A percentile compares a stretch with the other conserved stretches of the same genome.
Evolutionary conservation across 2,888 invertebrate genomes (phyloP).

Genomic region (Drosophila testacea): DNA sequence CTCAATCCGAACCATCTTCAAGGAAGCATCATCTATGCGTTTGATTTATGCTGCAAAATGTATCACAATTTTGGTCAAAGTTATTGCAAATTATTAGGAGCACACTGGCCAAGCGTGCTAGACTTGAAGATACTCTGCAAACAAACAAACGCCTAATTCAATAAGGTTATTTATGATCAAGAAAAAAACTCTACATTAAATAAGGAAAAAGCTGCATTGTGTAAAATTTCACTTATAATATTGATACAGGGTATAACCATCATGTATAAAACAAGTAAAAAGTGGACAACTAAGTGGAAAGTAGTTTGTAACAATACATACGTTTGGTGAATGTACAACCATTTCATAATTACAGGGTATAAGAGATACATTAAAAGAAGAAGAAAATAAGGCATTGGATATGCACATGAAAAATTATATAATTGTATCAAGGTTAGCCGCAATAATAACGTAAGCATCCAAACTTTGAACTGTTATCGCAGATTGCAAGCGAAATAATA

Average conservation of each 20-base stretch:
- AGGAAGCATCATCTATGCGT: slow-evolving; percentile 67
- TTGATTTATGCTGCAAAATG: slow-evolving; percentile 67
- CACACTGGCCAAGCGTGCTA: not conserved
- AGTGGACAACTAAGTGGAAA: not conserved
- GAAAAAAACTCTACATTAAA: too few relatives aligned
- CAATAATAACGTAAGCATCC: not conserved
- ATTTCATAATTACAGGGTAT: not conserved
- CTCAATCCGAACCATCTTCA: slow-evolving; percentile 38
- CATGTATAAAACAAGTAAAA: too few relatives aligned
- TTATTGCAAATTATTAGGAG: slow-evolving; percentile 7
- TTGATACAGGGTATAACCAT: too few relatives aligned
- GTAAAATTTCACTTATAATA: too few relatives aligned
- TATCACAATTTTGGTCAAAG: slow-evolving; percentile 40
- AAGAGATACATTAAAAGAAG: not conserved
- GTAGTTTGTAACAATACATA: not conserved
- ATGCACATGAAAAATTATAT: not conserved
- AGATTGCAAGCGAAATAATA: slow-evolving; percentile 28
- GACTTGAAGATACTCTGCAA: not conserved
- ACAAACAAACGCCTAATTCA: not conserved
- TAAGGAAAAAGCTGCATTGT: too few relatives aligned
- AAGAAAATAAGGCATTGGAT: not conserved
- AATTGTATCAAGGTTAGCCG: slow-evolving; percentile 19
- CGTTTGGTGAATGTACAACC: not conserved
- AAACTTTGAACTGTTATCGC: slow-evolving; percentile 54
- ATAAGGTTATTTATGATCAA: not conserved